Conservation (phyloP, 1,140 invertebrate genomes). For the Listronotus bonariensis region DNA sequence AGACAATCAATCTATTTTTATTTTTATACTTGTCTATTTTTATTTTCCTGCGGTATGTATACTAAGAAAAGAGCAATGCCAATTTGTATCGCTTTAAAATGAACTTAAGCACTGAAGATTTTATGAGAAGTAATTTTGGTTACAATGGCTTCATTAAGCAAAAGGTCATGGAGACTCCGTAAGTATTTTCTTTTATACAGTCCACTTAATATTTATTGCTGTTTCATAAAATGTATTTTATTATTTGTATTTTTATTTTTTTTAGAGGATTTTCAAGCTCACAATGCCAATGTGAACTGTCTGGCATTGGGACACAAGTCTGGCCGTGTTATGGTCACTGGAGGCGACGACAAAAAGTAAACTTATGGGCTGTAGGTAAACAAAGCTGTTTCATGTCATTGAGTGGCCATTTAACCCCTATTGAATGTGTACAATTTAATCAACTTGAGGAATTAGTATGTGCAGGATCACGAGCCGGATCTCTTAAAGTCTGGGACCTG, state of each 20-base stretch:
- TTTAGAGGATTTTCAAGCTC: constrained; percentile 89
- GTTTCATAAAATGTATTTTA: neutral
- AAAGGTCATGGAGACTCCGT: constrained; percentile 66
- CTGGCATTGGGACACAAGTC: constrained; percentile 89
- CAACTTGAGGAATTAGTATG: constrained; percentile 94
- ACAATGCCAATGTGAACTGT: constrained; percentile 87
- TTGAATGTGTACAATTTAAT: constrained; percentile 94
- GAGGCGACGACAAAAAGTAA: constrained; percentile 96
- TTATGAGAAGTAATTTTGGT: constrained; percentile 20
- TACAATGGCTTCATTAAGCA: constrained; percentile 64
- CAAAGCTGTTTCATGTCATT: constrained; percentile 95
- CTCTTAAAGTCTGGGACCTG: constrained; percentile 95
- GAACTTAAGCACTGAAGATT: constrained; percentile 35
- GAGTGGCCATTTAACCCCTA: constrained; percentile 88
- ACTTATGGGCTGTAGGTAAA: constrained; percentile 95
- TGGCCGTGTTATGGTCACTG: constrained; percentile 90
- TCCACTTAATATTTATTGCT: neutral
- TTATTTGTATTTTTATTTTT: constrained; percentile 37
- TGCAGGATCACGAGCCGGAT: constrained; percentile 90
- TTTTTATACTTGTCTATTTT: constrained; percentile 33
- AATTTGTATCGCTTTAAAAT: constrained; percentile 41
- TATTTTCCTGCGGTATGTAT: constrained; percentile 5
- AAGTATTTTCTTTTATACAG: constrained; percentile 47
- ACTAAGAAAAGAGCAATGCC: constrained; percentile 33
- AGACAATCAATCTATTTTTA: constrained; percentile 19